These are phyloP conservation scores for Yoshiicerus persimilis DNA, from an alignment of 1,140 invertebrate species.

Conservation along the genomic window DNA sequence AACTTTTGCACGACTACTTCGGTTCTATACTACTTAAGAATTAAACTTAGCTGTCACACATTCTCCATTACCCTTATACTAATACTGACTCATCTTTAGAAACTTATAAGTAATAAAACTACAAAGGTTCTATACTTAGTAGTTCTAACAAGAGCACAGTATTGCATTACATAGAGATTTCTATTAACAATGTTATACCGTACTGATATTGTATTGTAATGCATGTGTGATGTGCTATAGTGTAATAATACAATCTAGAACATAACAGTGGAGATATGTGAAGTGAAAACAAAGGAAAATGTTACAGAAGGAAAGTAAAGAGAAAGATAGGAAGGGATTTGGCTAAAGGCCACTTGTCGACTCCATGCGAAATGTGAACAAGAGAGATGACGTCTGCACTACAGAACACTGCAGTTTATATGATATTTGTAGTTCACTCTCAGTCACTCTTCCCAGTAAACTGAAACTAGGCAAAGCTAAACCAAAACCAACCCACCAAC, in stretches of 20 bases:
- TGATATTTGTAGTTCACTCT: neutral
- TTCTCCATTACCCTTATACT: too few species aligned
- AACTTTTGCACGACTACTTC: too few species aligned
- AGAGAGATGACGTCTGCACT: neutral
- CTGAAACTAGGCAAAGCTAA: neutral
- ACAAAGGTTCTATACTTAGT: too few species aligned
- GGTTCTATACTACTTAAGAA: too few species aligned
- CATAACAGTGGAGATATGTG: neutral
- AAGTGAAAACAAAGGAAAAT: neutral
- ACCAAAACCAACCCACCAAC: neutral
- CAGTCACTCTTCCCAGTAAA: neutral
- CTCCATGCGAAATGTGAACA: neutral
- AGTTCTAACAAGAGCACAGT: too few species aligned
- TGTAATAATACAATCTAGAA: neutral
- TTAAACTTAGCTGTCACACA: too few species aligned
- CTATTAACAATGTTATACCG: neutral
- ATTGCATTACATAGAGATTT: neutral
- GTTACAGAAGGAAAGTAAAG: neutral
- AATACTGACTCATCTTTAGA: too few species aligned
- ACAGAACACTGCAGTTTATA: neutral
- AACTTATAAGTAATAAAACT: too few species aligned
- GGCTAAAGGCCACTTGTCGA: slow-evolving; percentile 20
- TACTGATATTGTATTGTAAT: neutral
- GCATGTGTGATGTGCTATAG: neutral
- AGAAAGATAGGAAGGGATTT: neutral